Evolutionary conservation across 2,113 vertebrate species (phyloP), one percentile per base, ranked within the genome.

Genomic region (Chinchilla lanigera): DNA sequence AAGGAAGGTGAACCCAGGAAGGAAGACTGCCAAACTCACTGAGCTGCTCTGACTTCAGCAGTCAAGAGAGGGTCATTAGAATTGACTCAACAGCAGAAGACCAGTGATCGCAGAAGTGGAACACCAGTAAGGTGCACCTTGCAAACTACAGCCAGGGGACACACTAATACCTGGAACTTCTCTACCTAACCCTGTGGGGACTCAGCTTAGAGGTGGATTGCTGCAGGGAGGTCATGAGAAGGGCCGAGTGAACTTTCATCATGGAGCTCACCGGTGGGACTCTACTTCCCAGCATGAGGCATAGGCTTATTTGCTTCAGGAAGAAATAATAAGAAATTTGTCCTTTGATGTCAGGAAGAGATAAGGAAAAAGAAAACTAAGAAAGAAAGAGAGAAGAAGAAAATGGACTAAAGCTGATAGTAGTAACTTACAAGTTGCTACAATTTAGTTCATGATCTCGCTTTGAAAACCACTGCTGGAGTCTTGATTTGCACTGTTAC

Each of bases 191-290:
- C 60, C 19, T 38, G 28, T 41, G 6, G 20, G 30, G 38, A 38
- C 47, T 61, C 35, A 54, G 54, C n/a, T 77, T 67, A 88, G 17
- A 54, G 22, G 26, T 38, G 10, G 10, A 14, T 61, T 56, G 6
- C 9, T 50, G 0, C 0, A 63, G 22, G 33, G 16, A 17, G 61
- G 26, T 60, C 54, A 58, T 20, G 35, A 30, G 30, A 63, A 52
- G 9, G 10, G 4, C 41, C 20, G n/a, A 8, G 3, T 9, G 75
- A 83, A 33, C 2, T 9, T 65, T 80, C 71, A 24, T 4, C 8
- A 4, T 4, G 8, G 24, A 4, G 24, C 33, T 19, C 2, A 63
- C 19, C 16, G 28, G 2, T 2, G 33, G 7, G 7, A 4, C 16
- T 78, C 54, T 35, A 7, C 52, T 38, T 78, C 7, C 52, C 58